Evolutionary conservation across 2,888 invertebrate genomes (phyloP).

Genomic region (Mythimna lalbum): DNA sequence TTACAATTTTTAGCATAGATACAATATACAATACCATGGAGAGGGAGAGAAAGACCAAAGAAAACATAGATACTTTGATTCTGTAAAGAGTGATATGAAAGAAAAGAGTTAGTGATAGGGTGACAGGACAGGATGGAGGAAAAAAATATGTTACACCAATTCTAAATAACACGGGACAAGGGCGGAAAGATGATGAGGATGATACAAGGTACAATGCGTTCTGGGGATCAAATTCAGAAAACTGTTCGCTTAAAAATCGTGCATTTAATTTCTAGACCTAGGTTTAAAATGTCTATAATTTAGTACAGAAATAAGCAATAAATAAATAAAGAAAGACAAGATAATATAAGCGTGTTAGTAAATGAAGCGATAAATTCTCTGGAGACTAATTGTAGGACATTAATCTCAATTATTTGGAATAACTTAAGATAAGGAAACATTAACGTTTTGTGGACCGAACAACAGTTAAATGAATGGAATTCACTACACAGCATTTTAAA

Average conservation of each 20-base stretch:
- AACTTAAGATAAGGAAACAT: conserved; percentile 46
- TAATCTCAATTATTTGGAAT: conserved; percentile 60
- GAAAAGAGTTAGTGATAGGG: too few species aligned
- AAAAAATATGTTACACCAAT: too few species aligned
- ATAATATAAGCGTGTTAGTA: conserved; percentile 25
- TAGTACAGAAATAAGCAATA: background rate
- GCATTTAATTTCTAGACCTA: background rate
- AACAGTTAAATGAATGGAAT: conserved; percentile 34
- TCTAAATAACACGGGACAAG: too few species aligned
- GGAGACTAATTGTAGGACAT: conserved; percentile 50
- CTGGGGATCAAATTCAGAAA: too few species aligned
- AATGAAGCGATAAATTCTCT: conserved; percentile 43
- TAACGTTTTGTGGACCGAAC: conserved; percentile 32
- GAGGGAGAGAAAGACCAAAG: too few species aligned
- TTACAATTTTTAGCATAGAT: too few species aligned
- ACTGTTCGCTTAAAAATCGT: background rate
- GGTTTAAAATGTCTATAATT: background rate
- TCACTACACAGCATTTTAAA: conserved; percentile 4
- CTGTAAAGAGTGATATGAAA: too few species aligned
- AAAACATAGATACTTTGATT: too few species aligned
- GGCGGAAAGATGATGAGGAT: too few species aligned
- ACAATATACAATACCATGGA: too few species aligned
- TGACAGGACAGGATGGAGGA: too few species aligned
- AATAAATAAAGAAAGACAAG: conserved; percentile 12
- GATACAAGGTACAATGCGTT: too few species aligned